Percentiles rank a stretch among this genome's conserved stretches.
Evolutionary conservation across 2,113 vertebrate genomes (phyloP).

Genomic region (Cricetomys ansorgei): DNA sequence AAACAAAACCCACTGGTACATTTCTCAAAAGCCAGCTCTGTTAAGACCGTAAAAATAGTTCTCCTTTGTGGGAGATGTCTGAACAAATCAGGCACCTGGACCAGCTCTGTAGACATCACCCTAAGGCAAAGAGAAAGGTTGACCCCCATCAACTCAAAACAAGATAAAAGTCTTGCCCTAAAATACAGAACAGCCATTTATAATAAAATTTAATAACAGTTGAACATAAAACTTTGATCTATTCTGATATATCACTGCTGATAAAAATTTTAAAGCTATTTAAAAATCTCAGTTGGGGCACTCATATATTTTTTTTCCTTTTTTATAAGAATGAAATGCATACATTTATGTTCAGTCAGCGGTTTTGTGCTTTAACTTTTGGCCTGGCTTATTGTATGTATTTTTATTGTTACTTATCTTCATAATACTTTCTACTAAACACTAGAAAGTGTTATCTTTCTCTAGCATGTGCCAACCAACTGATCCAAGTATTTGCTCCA

Average conservation of each 20-base stretch:
- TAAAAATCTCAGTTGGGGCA: neutral
- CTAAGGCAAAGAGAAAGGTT: neutral
- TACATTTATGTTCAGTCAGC: neutral
- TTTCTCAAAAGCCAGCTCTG: neutral
- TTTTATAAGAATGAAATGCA: conserved; percentile 35
- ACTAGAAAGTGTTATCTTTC: conserved; percentile 38
- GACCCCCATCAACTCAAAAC: neutral
- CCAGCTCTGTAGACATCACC: neutral
- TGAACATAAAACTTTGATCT: neutral
- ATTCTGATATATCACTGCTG: conserved; percentile 18
- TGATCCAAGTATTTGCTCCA: conserved; percentile 44
- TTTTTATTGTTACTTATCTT: conserved; percentile 43
- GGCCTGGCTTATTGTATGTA: neutral
- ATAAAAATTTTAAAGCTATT: conserved; percentile 38
- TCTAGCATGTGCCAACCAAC: neutral
- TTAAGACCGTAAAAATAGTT: neutral
- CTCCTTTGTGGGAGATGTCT: neutral
- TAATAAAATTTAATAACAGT: conserved; percentile 22
- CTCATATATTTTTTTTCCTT: conserved; percentile 13
- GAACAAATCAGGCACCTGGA: neutral
- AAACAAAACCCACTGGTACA: neutral
- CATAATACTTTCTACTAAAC: conserved; percentile 7
- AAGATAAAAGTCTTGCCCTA: neutral
- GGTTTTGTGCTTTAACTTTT: conserved; percentile 48
- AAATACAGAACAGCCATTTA: conserved; percentile 26